Base-by-base conservation (phyloP, 2,113 vertebrate species). In the Noturus placidus region DNA sequence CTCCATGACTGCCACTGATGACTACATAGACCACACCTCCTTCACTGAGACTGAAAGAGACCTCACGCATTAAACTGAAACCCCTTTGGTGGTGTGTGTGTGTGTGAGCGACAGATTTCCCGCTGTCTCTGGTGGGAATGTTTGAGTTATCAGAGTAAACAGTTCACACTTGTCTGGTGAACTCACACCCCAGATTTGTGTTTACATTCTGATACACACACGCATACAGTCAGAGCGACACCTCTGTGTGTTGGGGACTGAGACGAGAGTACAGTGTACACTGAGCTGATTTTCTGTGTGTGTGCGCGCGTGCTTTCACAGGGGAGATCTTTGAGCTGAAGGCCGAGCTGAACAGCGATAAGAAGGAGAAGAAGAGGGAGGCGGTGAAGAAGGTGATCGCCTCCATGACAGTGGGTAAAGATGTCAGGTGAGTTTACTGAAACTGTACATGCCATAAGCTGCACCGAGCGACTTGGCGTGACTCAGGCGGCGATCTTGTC, bases 351-450 rank as follows among this genome's bases (percentile, higher is more conserved):
- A 99, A 99, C 95, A 99, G 98, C 1, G 98, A 99, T 93, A 99
- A 99, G 94, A 99, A 99, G 90, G 98, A 99, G 93, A 99, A 99
- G 95, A 99, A 99, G 94, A 99, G 99, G 90, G 98, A 99, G 92
- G 98, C 98, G 0, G 98, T 99, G 91, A 99, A 99, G 94, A 99
- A 99, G 93, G 98, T 99, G 93, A 99, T 99, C 0, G 98, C 98
- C 0, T 99, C 98, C 6, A 99, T 99, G 98, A 99, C 98, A 0
- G 98, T 99, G 0, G 98, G 98, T 89, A 99, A 99, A 90, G 98
- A 99, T 5, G 98, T 99, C 93, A 99, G 98, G 98, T 99, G 63
- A 72, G 86, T 65, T 3, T 7, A 59, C 50, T 1, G 46, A 50
- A 10, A 50, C 46, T 10, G 46, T 50, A 50, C 9, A 50, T 1